A percentile compares a stretch with the other conserved stretches of the same genome.
Conservation (phyloP, 1,140 invertebrate genomes). For the Maconellicoccus hirsutus region DNA sequence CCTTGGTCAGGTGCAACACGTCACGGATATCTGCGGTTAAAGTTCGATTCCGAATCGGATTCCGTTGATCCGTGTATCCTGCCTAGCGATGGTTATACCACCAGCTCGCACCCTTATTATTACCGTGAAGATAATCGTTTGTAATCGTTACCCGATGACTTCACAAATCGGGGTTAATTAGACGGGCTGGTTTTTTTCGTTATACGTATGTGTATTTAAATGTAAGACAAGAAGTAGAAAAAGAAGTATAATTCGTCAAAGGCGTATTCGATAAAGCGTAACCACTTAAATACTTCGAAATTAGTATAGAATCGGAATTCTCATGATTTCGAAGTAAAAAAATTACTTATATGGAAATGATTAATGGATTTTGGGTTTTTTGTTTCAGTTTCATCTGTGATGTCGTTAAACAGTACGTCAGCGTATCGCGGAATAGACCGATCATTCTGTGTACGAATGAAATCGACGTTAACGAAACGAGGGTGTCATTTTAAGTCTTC, state of each 20-base stretch:
- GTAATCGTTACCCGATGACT: constrained; percentile 10
- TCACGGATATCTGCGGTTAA: constrained; percentile 11
- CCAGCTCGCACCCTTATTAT: constrained; percentile 17
- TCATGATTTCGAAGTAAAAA: not conserved
- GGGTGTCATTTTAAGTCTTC: constrained; percentile 97
- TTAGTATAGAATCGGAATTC: not conserved
- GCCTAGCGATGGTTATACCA: not conserved
- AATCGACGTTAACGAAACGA: constrained; percentile 91
- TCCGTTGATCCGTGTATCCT: constrained; percentile 19
- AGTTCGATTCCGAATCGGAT: constrained; percentile 4
- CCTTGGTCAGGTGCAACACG: constrained; percentile 14
- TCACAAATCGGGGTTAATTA: not conserved
- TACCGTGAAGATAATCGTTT: constrained; percentile 17
- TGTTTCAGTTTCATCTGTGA: constrained; percentile 67
- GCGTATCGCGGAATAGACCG: constrained; percentile 76
- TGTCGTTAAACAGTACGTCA: constrained; percentile 62
- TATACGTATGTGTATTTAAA: too few species aligned
- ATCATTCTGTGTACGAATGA: constrained; percentile 94
- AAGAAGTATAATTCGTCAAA: not conserved
- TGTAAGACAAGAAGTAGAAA: not conserved
- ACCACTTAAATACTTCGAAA: not conserved
- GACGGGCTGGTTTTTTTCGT: not conserved
- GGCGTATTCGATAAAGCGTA: not conserved
- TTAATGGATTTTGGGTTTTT: constrained; percentile 1
- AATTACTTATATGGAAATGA: not conserved